Evolutionary conservation across 2,888 invertebrate species (phyloP).

Genomic region (Sphaerophoria rueppellii): DNA sequence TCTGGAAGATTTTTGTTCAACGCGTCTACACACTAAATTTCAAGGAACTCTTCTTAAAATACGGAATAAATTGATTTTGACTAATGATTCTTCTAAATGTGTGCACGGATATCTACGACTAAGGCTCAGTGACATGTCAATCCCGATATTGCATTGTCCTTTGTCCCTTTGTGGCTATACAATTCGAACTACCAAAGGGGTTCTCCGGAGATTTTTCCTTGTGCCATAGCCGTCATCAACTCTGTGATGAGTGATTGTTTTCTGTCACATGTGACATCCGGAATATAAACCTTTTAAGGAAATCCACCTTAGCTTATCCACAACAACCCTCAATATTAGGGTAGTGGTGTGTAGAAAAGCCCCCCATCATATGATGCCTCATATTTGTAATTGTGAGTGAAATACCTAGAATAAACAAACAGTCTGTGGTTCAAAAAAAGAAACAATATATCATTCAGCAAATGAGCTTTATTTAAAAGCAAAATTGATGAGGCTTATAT

Average conservation of each 20-base stretch:
- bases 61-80: conserved; percentile 68
- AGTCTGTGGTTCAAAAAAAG: conserved; percentile 24
- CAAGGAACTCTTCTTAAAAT: conserved; percentile 49
- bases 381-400: conserved; percentile 61
- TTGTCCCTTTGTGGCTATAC: conserved; percentile 15
- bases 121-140: conserved; percentile 53
- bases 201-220: conserved; percentile 10
- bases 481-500: conserved; percentile 67
- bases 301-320: conserved; percentile 55
- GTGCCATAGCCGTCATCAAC: neutral
- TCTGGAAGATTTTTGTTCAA: conserved; percentile 45
- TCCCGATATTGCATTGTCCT: conserved; percentile 30
- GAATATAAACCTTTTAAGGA: conserved; percentile 68
- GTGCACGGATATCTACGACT: conserved; percentile 36
- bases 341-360: neutral
- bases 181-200: conserved; percentile 39
- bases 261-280: conserved; percentile 68
- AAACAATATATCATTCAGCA: conserved; percentile 67
- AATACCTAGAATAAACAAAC: conserved; percentile 48
- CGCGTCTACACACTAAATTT: conserved; percentile 48
- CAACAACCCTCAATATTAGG: conserved; percentile 5
- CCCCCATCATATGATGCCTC: conserved; percentile 46
- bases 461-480: conserved; percentile 72
- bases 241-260: conserved; percentile 66
- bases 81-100: conserved; percentile 46